Conservation (phyloP, 2,113 vertebrate species). For the Caracal caracal region DNA sequence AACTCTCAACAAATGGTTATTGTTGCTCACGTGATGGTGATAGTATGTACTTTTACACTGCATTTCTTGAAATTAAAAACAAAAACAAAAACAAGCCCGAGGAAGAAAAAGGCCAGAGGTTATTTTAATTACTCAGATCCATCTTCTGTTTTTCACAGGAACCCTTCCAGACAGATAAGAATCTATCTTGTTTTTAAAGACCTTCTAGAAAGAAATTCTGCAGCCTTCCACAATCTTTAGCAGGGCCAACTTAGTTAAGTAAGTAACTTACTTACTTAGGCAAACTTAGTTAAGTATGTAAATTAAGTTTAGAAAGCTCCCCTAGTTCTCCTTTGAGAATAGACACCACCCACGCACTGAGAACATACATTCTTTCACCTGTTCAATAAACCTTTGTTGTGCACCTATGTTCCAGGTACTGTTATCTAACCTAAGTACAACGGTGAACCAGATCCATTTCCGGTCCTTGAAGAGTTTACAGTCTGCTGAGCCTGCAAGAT, state of each 20-base stretch:
- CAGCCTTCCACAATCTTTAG: not conserved
- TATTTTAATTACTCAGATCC: not conserved
- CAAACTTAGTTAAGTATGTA: not conserved
- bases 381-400: not conserved
- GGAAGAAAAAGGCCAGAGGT: not conserved
- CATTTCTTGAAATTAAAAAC: not conserved
- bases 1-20: not conserved
- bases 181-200: not conserved
- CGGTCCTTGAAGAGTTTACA: not conserved
- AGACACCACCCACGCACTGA: not conserved
- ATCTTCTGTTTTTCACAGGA: constrained; percentile 3
- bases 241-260: not conserved
- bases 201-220: not conserved
- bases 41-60: not conserved
- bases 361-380: not conserved
- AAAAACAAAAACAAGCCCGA: not conserved
- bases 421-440: not conserved
- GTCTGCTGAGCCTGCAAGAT: not conserved
- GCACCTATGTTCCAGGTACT: not conserved
- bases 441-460: not conserved
- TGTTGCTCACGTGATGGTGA: not conserved
- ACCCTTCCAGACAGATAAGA: not conserved
- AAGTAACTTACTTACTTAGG: not conserved
- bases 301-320: not conserved
- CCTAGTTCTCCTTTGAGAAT: not conserved